A percentile compares a stretch with the other conserved stretches of the same genome.
Conservation (phyloP, 2,888 invertebrate genomes). For the Tetragnatha montana region DNA sequence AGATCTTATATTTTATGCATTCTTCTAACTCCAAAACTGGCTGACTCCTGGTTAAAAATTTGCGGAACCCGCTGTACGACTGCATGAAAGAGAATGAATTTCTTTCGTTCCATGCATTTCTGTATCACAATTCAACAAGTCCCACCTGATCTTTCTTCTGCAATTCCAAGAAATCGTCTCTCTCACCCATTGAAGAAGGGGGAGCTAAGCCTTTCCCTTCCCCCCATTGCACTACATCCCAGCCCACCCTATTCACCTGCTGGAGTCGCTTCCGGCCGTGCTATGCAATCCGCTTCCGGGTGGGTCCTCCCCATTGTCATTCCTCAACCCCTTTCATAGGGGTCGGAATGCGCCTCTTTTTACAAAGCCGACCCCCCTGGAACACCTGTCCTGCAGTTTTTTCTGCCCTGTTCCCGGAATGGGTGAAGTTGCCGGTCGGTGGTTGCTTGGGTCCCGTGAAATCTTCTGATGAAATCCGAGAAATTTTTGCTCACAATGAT, state of each 20-base stretch:
- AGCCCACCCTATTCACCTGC: not conserved
- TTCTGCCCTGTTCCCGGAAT: constrained; percentile 1
- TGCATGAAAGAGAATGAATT: too few species aligned
- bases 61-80: too few species aligned
- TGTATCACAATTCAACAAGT: not conserved
- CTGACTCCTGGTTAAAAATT: too few species aligned
- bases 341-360: not conserved
- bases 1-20: too few species aligned
- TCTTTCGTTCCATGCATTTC: not conserved
- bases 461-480: not conserved
- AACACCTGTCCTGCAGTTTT: constrained; percentile 18
- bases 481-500: not conserved
- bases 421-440: not conserved
- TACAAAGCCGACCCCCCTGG: not conserved
- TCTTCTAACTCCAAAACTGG: too few species aligned
- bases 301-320: constrained; percentile 5
- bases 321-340: constrained; percentile 14
- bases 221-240: not conserved
- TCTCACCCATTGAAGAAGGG: not conserved
- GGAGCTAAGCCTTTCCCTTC: not conserved
- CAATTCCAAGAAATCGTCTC: constrained; percentile 11
- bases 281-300: constrained; percentile 50
- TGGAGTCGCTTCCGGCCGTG: not conserved
- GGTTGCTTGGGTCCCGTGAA: not conserved
- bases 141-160: not conserved